Percentiles rank a stretch among this genome's conserved stretches.
These are phyloP conservation scores for Chaetodon trifascialis DNA, from an alignment of 2,113 vertebrate genomes.

Conservation along the genomic window DNA sequence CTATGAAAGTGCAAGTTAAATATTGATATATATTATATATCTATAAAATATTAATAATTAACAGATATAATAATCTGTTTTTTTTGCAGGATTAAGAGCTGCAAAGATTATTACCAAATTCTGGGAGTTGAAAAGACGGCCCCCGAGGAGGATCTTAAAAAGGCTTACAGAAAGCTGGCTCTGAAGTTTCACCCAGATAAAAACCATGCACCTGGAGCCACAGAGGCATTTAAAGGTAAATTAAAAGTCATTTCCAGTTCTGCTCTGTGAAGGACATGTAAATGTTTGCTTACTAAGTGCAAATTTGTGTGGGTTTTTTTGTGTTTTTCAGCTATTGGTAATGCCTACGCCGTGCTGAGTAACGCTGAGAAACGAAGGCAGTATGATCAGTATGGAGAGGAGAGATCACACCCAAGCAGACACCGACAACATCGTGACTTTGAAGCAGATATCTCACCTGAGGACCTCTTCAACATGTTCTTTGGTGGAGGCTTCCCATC, in stretches of 20 bases:
- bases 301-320: background rate
- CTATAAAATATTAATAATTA: too few species aligned
- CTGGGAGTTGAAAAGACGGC: conserved; percentile 92
- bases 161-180: conserved; percentile 85
- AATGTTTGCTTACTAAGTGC: background rate
- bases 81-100: conserved; percentile 93
- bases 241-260: background rate
- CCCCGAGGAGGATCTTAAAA: conserved; percentile 94
- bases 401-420: conserved; percentile 87
- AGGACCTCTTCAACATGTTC: conserved; percentile 99
- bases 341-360: conserved; percentile 90
- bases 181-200: conserved; percentile 87
- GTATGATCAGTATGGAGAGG: conserved; percentile 95
- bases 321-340: conserved; percentile 88
- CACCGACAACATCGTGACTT: conserved; percentile 92
- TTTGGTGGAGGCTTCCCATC: conserved; percentile 97
- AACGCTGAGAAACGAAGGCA: conserved; percentile 94
- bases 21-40: too few species aligned
- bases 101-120: conserved; percentile 98
- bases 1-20: background rate
- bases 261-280: background rate
- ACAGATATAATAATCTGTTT: too few species aligned
- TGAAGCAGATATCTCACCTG: conserved; percentile 97
- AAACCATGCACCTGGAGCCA: conserved; percentile 86
- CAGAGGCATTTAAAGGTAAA: conserved; percentile 97